phyloP scores from a whole-genome alignment of 2,113 vertebrate genomes.

The Indri indri region DNA sequence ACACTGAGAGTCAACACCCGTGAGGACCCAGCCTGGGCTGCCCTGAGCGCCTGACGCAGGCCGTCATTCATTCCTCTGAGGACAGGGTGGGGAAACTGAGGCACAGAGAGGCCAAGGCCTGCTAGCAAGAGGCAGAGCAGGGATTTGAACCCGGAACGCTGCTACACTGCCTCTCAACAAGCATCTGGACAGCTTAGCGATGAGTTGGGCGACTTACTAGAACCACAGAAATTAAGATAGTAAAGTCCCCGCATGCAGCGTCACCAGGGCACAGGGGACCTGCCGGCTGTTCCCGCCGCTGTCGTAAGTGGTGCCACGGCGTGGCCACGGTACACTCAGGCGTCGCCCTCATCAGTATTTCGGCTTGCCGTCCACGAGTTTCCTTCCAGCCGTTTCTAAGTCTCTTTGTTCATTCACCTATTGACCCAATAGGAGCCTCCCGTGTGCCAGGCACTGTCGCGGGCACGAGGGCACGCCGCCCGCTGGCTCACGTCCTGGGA shows the following conservation, averaged over 20 bases:
- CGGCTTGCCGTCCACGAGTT: fast-evolving
- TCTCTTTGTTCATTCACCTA: background rate
- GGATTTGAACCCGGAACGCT: background rate
- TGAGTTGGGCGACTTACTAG: background rate
- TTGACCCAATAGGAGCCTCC: background rate
- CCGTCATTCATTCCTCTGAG: too few species aligned
- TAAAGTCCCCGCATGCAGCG: fast-evolving
- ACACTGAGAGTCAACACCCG: background rate
- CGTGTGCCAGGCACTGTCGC: background rate
- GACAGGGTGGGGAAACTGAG: background rate
- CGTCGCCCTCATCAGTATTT: fast-evolving
- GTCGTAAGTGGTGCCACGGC: fast-evolving
- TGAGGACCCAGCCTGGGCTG: fast-evolving
- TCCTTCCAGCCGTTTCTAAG: fast-evolving
- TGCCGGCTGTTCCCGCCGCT: fast-evolving
- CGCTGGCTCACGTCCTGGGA: too few species aligned
- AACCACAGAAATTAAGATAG: fast-evolving
- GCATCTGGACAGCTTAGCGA: fast-evolving
- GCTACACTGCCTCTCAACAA: background rate
- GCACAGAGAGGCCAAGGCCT: background rate
- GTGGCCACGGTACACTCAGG: fast-evolving
- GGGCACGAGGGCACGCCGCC: fast-evolving
- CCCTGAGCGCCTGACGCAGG: fast-evolving
- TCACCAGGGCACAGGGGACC: fast-evolving
- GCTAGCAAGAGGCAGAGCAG: background rate